These are phyloP conservation scores for Drosophila koepferae DNA, from an alignment of 2,888 invertebrate genomes.

Conservation along the genomic window DNA sequence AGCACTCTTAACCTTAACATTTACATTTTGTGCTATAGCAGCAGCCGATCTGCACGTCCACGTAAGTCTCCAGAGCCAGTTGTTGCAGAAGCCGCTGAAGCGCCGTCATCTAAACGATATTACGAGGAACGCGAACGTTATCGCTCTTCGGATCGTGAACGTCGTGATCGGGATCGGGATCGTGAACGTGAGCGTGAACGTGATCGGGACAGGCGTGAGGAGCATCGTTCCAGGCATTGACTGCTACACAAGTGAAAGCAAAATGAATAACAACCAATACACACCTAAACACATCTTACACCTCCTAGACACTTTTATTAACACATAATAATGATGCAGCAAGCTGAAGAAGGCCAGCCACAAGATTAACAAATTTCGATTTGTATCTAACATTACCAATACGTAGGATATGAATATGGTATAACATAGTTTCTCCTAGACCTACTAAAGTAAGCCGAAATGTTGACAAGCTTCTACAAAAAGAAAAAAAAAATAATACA, in stretches of 20 bases:
- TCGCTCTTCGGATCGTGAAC: slow-evolving; percentile 89
- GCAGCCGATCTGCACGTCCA: slow-evolving; percentile 85
- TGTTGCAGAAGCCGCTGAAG: slow-evolving; percentile 84
- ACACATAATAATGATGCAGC: slow-evolving; percentile 62
- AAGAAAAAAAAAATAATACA: slow-evolving; percentile 13
- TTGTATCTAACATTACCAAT: slow-evolving; percentile 81
- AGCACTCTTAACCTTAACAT: slow-evolving; percentile 13
- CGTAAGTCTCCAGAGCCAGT: slow-evolving; percentile 86
- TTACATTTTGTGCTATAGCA: slow-evolving; percentile 51
- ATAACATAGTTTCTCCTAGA: slow-evolving; percentile 80
- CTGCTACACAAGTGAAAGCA: slow-evolving; percentile 55
- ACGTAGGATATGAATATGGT: slow-evolving; percentile 79
- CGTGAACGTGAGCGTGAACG: slow-evolving; percentile 89
- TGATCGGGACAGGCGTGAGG: slow-evolving; percentile 89
- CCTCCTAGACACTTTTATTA: slow-evolving; percentile 64
- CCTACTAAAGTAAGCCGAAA: slow-evolving; percentile 75
- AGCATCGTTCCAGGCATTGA: slow-evolving; percentile 90
- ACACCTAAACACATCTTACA: slow-evolving; percentile 44
- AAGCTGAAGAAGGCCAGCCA: slow-evolving; percentile 52
- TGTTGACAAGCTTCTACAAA: slow-evolving; percentile 56
- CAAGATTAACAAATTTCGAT: slow-evolving; percentile 67
- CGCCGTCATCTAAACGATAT: slow-evolving; percentile 87
- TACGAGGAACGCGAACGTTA: slow-evolving; percentile 96
- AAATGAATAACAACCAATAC: slow-evolving; percentile 47
- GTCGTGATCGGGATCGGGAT: slow-evolving; percentile 88